Conservation (phyloP, 1,140 invertebrate genomes). For the Maconellicoccus hirsutus region DNA sequence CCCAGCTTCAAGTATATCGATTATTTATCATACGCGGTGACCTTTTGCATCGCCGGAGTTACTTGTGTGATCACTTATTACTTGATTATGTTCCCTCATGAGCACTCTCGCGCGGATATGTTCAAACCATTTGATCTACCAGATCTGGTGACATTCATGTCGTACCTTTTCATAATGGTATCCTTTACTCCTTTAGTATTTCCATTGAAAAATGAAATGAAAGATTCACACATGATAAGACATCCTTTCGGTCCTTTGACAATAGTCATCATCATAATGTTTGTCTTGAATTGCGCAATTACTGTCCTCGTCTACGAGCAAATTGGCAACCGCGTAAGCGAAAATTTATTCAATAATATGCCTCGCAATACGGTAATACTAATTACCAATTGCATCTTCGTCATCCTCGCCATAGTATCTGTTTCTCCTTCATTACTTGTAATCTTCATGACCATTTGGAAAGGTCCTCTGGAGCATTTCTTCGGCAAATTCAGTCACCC, state of each 20-base stretch:
- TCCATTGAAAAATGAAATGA: conserved; percentile 76
- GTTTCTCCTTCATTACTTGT: not conserved
- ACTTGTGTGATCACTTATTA: conserved; percentile 45
- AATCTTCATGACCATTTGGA: not conserved
- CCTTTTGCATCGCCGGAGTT: conserved; percentile 47
- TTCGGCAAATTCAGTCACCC: not conserved
- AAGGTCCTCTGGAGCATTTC: not conserved
- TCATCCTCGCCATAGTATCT: not conserved
- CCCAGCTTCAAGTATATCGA: conserved; percentile 54
- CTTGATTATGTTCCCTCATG: too few relatives aligned
- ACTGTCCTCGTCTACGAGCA: not conserved
- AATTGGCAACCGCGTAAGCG: not conserved
- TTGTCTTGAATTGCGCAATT: not conserved
- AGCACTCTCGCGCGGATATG: conserved; percentile 31
- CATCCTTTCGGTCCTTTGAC: conserved; percentile 47
- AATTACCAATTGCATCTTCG: not conserved
- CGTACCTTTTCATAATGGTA: conserved; percentile 48
- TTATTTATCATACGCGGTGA: conserved; percentile 53
- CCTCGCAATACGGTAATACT: not conserved
- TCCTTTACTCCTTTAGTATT: conserved; percentile 60
- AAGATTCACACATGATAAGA: conserved; percentile 39
- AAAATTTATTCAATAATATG: not conserved
- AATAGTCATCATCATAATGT: not conserved
- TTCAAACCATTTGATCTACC: conserved; percentile 41
- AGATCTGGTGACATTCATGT: conserved; percentile 42